Conservation (phyloP, 2,797 vertebrate species). For the Urophycis tenuis region DNA sequence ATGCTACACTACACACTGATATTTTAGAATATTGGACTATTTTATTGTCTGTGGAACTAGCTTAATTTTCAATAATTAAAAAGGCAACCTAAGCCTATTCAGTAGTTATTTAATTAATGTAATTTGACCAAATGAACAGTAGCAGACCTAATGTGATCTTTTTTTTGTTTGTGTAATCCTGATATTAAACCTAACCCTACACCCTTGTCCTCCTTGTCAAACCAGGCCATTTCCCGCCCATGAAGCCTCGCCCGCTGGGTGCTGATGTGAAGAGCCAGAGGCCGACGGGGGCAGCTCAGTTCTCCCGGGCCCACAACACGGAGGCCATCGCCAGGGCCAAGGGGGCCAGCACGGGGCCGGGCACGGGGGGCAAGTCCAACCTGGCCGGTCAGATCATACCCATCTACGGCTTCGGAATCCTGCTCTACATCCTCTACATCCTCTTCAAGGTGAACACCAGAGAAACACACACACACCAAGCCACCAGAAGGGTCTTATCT, state of each 20-base stretch:
- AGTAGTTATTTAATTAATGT: too few relatives aligned
- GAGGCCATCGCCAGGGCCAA: constrained; percentile 82
- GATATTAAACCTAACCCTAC: neutral
- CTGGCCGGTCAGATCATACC: constrained; percentile 93
- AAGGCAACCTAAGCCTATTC: too few relatives aligned
- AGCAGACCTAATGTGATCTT: neutral
- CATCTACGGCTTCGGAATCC: constrained; percentile 93
- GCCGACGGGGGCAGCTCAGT: constrained; percentile 18
- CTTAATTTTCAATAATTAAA: too few relatives aligned
- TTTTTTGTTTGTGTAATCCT: neutral
- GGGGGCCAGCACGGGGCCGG: constrained; percentile 55
- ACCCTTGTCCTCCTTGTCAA: neutral
- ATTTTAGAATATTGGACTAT: neutral
- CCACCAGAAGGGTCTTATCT: neutral
- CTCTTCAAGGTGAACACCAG: constrained; percentile 81
- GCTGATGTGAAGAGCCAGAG: constrained; percentile 59
- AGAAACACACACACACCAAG: neutral
- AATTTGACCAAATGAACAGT: neutral
- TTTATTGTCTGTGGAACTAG: too few relatives aligned
- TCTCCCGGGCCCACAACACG: constrained; percentile 75
- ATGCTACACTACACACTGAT: too few relatives aligned
- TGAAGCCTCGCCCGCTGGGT: constrained; percentile 69
- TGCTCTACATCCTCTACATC: constrained; percentile 94
- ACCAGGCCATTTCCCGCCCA: constrained; percentile 72
- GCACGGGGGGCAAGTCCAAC: constrained; percentile 77